Base-by-base conservation (phyloP, 1,140 invertebrate species). In the Aphaenogaster ashmeadi region DNA sequence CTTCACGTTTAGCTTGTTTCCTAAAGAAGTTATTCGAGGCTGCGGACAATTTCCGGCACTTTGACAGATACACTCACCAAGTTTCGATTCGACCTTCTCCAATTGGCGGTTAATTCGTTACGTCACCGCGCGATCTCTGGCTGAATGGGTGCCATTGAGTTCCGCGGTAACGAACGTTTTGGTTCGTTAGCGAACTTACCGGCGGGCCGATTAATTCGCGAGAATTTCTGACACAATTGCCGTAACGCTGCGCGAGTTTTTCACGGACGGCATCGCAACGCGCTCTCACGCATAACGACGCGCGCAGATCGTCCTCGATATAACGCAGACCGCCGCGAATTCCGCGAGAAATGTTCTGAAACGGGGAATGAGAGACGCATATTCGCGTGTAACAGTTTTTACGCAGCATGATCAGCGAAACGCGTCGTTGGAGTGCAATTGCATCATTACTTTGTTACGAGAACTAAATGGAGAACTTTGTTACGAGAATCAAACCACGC, bases 181-280 rank as follows among this genome's bases (percentile, higher is more conserved):
- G 78, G 77, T 81, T 86, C 77, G 85, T 86, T 86, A 86, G 52
- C 64, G n/a, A 81, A 67, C 75, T 67, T 50, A 86, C 38, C 84
- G 62, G 27, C 54, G 21, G n/a, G 4, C 50, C 52, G 18, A 81
- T 81, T 86, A 86, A 86, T 86, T 58, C 41, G 60, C 75, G 62
- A 50, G 62, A 83, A 86, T 69, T 69, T 69, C 85, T 38, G 41
- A 86, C 62, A 83, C 64, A 86, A 86, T 86, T 86, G 62, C 85
- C 60, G 18, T 75, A 58, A 80, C 60, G 50, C n/a, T 6, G 72
- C 56, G 41, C 52, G n/a, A n/a, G n/a, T 58, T 58, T 36, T 79
- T 86, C n/a, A 69, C 50, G 33, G 54, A 60, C 69, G 15, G 18
- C 52, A 64, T 58, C 52, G 67, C 27, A 15, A 74, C 41, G 54